Evolutionary conservation across 2,888 invertebrate genomes (phyloP).

Genomic region (Yponomeuta sedellus): DNA sequence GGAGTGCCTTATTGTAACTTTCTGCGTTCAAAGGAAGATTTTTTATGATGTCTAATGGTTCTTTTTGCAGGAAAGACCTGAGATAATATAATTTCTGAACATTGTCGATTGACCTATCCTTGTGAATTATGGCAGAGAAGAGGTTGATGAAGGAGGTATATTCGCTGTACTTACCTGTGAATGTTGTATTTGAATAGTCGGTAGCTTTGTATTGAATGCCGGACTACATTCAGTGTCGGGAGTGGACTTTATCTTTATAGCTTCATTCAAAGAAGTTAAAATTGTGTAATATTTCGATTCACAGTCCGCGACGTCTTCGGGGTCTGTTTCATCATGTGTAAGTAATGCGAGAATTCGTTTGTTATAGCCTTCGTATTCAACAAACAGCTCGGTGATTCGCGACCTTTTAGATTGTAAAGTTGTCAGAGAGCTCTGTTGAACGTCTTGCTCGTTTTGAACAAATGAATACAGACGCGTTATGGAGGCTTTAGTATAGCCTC

Average conservation of each 20-base stretch:
- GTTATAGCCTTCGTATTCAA: constrained; percentile 11
- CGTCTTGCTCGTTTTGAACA: neutral
- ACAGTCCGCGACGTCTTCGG: constrained; percentile 11
- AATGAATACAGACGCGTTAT: neutral
- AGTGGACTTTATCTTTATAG: neutral
- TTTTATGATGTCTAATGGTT: constrained; percentile 22
- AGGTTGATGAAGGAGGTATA: constrained; percentile 21
- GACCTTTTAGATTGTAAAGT: constrained; percentile 13
- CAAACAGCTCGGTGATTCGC: constrained; percentile 8
- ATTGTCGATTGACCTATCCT: constrained; percentile 15
- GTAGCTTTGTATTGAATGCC: constrained; percentile 13
- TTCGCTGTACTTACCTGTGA: constrained; percentile 21
- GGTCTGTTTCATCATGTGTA: neutral
- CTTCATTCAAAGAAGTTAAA: no score
- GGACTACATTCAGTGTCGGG: neutral
- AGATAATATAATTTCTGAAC: no score
- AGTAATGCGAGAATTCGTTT: constrained; percentile 12
- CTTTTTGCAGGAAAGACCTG: constrained; percentile 17
- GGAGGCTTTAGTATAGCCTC: no score
- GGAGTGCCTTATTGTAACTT: constrained; percentile 18
- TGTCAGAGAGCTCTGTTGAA: neutral
- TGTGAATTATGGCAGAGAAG: constrained; percentile 18
- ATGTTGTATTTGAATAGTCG: constrained; percentile 17
- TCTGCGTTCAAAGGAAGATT: constrained; percentile 20
- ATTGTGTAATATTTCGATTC: constrained; percentile 10